Conservation (phyloP, 2,113 vertebrate genomes). For the Muntiacus reevesi region DNA sequence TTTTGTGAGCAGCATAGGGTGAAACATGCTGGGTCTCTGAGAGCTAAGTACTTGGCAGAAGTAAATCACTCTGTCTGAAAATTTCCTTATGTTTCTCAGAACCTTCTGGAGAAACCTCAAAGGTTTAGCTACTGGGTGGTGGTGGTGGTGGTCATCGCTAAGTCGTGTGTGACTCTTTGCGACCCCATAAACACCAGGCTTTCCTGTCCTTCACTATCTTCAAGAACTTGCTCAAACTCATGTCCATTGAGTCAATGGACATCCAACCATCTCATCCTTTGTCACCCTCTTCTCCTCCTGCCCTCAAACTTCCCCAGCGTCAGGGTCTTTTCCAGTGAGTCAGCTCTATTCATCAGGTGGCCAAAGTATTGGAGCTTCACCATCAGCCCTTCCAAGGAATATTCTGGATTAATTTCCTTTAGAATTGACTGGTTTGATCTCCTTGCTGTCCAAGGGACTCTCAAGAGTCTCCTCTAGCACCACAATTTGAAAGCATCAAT, state of each 20-base stretch:
- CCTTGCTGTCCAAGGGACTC: not conserved
- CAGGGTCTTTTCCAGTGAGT: not conserved
- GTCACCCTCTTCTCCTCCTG: not conserved
- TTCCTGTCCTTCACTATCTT: not conserved
- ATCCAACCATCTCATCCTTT: not conserved
- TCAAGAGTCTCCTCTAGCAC: not conserved
- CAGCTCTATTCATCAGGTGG: not conserved
- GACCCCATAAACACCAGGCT: not conserved
- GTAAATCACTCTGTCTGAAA: not conserved
- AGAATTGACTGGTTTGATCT: not conserved
- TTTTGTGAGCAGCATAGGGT: conserved; percentile 63
- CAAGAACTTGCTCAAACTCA: not conserved
- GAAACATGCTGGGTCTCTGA: not conserved
- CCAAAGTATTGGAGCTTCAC: not conserved
- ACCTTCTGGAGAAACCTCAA: not conserved
- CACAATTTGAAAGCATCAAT: not conserved
- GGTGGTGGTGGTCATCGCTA: accelerated
- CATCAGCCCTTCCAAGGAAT: not conserved
- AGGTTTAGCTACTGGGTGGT: not conserved
- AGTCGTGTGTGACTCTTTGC: not conserved
- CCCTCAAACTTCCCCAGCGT: not conserved
- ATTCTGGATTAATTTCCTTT: not conserved
- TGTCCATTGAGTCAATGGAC: not conserved
- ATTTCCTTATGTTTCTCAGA: not conserved
- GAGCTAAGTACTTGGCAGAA: too few relatives aligned